Base-by-base conservation (phyloP, 1,140 invertebrate species). In the Diorhabda elongata region DNA sequence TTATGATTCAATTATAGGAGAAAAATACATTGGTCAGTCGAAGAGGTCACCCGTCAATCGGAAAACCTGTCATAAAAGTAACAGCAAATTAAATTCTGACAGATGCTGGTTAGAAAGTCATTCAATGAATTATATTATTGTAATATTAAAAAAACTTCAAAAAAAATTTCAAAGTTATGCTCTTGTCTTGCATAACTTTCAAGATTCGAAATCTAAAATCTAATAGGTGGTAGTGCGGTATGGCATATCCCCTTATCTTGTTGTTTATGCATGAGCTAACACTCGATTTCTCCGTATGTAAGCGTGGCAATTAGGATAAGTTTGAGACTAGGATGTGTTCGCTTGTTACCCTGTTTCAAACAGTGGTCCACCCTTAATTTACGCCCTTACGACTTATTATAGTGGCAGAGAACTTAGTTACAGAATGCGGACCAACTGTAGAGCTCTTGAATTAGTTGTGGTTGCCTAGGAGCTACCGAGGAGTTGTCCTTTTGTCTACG, bases 181-280 rank as follows among this genome's bases (percentile, higher is more conserved):
- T 26, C 26, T 26, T 26, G 26, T 26, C 26, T 26, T 26, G 26
- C 26, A 26, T 26, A 26, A 26, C 26, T 26, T 26, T 26, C 26
- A 26, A 26, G 26, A 26, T 26, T 26, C 26, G 26, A 26, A 26
- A 26, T 26, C n/a, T n/a, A n/a, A 52, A 52, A 52, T 52, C 47
- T 52, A 61, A 61, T 58, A 42, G 57, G 26, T 9, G 52, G 52
- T 67, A 9, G 47, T 52, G 66, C 44, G 60, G 66, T 68, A 57
- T 45, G 58, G 66, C 58, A 45, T 68, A 57, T 75, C 75, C 73
- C 74, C 75, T 77, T 78, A 77, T 76, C 76, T 77, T 70, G 69
- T 78, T 77, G 75, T 77, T 78, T 78, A 78, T 78, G 75, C 76
- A 78, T 78, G 76, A 78, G 74, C 68, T 76, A 64, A 73, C 76